Evolutionary conservation across 2,113 vertebrate species (phyloP).

Genomic region (Tinamus guttatus): DNA sequence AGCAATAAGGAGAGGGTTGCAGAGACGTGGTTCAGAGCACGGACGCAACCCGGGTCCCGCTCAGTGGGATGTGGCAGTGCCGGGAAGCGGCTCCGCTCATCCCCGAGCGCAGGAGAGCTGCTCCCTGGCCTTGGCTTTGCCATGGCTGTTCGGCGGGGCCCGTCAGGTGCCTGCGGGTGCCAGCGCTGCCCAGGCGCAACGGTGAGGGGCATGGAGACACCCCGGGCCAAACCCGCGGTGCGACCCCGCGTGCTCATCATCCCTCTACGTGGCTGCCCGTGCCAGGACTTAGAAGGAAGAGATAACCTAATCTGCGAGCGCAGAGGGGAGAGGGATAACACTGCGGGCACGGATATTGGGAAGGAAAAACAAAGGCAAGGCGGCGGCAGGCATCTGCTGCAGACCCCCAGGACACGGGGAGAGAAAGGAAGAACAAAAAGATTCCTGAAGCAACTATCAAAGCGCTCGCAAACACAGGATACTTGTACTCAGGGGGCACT

Average conservation of each 20-base stretch:
- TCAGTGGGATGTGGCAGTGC: neutral
- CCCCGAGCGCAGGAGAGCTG: neutral
- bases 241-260: neutral
- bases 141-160: neutral
- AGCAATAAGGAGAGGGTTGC: accelerated
- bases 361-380: conserved; percentile 58
- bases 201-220: neutral
- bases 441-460: conserved; percentile 70
- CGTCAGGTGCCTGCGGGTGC: neutral
- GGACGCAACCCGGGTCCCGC: neutral
- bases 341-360: conserved; percentile 26
- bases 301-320: conserved; percentile 54
- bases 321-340: conserved; percentile 33
- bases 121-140: neutral
- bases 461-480: conserved; percentile 66
- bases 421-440: conserved; percentile 64
- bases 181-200: neutral
- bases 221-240: neutral
- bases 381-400: conserved; percentile 52
- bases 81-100: accelerated
- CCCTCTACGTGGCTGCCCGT: neutral
- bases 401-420: conserved; percentile 55
- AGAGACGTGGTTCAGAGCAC: neutral
- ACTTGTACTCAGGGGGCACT: conserved; percentile 71
- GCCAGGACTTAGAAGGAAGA: neutral